These are phyloP conservation scores for Hydrolagus colliei DNA, from an alignment of 2,797 vertebrate genomes.

Conservation along the genomic window DNA sequence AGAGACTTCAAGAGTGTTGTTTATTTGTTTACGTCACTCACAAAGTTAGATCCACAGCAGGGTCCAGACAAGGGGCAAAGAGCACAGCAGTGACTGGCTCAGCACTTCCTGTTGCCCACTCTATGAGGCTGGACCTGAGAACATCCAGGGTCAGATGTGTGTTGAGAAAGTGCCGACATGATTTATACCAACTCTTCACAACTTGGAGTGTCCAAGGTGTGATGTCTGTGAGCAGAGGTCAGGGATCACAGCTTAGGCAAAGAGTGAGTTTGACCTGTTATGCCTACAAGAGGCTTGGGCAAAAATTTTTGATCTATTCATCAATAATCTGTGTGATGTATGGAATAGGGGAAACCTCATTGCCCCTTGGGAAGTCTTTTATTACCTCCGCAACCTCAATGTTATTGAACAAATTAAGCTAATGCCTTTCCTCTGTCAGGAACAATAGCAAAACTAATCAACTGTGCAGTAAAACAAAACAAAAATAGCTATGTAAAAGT, in stretches of 20 bases:
- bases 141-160: background rate
- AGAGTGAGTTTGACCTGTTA: slow-evolving; percentile 6
- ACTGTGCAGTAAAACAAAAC: slow-evolving; percentile 16
- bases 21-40: slow-evolving; percentile 17
- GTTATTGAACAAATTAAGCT: slow-evolving; percentile 32
- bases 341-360: background rate
- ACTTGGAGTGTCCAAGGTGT: slow-evolving; percentile 5
- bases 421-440: slow-evolving; percentile 30
- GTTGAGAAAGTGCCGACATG: background rate
- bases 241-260: slow-evolving; percentile 8
- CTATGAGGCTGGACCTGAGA: background rate
- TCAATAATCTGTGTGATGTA: slow-evolving; percentile 17
- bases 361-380: slow-evolving; percentile 26
- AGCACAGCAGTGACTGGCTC: background rate
- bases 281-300: background rate
- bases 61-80: background rate
- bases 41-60: background rate
- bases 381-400: slow-evolving; percentile 25
- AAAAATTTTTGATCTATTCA: background rate
- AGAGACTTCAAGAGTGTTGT: slow-evolving; percentile 18
- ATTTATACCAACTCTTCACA: background rate
- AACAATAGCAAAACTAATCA: slow-evolving; percentile 28
- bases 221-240: background rate
- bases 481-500: background rate
- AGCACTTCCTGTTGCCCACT: slow-evolving; percentile 18